Base-by-base conservation (phyloP, 2,888 invertebrate genomes). In the Oscheius sp. region DNA sequence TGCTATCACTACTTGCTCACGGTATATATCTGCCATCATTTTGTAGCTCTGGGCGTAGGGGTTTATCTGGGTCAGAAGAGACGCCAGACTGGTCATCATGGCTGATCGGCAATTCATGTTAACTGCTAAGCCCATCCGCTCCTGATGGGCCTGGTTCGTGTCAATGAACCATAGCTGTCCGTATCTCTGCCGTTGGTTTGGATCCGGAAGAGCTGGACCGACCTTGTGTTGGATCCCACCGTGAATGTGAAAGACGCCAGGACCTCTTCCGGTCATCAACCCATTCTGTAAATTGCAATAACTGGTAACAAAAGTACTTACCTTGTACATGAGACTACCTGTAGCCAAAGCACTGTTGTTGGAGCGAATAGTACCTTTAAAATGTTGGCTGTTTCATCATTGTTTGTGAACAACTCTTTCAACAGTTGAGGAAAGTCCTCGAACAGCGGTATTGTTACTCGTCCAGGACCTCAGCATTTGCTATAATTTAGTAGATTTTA, bases 21-120 rank as follows among this genome's bases (percentile, higher is more conserved):
- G 1, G 30, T 70, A 69, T 14, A 73, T 56, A 30, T 73, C 70
- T 1, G 28, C n/a, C 73, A 77, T 71, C 66, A 59, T 71, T 26
- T 66, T 59, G 68, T 33, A 77, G 4, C 68, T n/a, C 8, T 63
- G 2, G 20, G 54, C 67, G 50, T 61, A 77, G 2, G 67, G 71
- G 47, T 73, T 67, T 6, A 38, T 22, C 8, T 54, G 44, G 12
- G 32, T n/a, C 12, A 51, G 14, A 26, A 71, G 32, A 2, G 28
- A 20, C 22, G 49, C 57, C 14, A 76, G 47, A 14, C 57, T 24
- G 5, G 32, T 33, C 72, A 77, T 72, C 6, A 71, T 33, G 3
- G 17, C 32, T 14, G 9, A 26, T 14, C 67, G 36, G 47, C 74
- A 75, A 3, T 30, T 50, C 0, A n/a, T 22, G 44, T 77, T 76